These are phyloP conservation scores for Oopsacas minuta DNA, from an alignment of 37 sponge, comb jelly and placozoan species.

Conservation along the genomic window DNA sequence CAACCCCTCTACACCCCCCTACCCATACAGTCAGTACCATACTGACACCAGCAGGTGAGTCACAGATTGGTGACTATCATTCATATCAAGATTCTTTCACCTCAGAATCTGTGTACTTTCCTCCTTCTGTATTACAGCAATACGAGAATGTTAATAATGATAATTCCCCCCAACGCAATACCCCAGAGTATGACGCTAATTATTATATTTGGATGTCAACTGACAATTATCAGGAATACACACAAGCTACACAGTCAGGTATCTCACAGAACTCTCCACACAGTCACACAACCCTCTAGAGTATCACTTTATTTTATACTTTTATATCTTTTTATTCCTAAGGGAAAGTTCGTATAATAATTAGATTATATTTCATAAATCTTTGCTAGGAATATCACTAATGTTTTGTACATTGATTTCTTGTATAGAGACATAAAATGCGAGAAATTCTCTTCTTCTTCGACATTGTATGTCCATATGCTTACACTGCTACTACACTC, in stretches of 20 bases:
- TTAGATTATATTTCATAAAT: too few species aligned
- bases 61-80: background rate
- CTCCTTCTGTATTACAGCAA: background rate
- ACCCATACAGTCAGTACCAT: background rate
- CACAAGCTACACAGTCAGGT: background rate
- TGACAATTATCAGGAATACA: background rate
- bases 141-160: background rate
- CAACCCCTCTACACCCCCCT: background rate
- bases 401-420: too few species aligned
- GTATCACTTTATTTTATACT: background rate
- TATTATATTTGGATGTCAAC: background rate
- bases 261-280: background rate
- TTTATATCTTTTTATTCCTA: too few species aligned
- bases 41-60: background rate
- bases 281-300: background rate
- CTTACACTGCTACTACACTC: conserved; percentile 65
- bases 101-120: background rate
- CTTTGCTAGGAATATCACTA: too few species aligned
- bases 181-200: background rate
- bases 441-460: conserved; percentile 58
- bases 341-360: too few species aligned
- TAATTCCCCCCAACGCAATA: background rate
- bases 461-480: conserved; percentile 89
- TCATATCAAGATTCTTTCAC: background rate
- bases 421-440: conserved; percentile 17